These are phyloP conservation scores for Pseudorhombus dupliciocellatus DNA, from an alignment of 2,113 vertebrate species.

Conservation along the genomic window DNA sequence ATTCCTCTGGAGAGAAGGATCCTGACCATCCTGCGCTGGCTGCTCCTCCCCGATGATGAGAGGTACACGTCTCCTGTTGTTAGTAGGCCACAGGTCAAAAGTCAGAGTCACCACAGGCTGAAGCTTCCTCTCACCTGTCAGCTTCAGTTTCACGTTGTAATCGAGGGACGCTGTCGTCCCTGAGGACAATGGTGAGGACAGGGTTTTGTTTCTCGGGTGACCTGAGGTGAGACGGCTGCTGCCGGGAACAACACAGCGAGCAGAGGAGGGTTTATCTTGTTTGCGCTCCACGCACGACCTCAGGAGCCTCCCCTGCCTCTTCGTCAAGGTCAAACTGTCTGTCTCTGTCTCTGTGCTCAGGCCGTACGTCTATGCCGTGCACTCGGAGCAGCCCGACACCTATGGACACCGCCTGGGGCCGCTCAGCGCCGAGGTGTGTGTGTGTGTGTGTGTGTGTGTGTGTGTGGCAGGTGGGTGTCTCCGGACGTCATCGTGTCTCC, in stretches of 20 bases:
- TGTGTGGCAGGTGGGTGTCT: not conserved
- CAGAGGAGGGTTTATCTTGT: not conserved
- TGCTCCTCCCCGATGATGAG: slow-evolving; percentile 88
- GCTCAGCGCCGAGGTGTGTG: slow-evolving; percentile 88
- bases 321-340: not conserved
- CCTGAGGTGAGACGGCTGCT: not conserved
- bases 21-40: slow-evolving; percentile 92
- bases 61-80: slow-evolving; percentile 70
- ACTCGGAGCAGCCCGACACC: slow-evolving; percentile 95
- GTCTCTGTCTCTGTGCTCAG: slow-evolving; percentile 64
- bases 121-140: no score
- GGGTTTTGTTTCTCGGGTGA: no score
- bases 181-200: no score
- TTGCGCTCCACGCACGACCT: not conserved
- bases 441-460: not conserved
- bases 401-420: slow-evolving; percentile 94
- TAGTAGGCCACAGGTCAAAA: no score
- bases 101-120: no score
- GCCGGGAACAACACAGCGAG: not conserved
- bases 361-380: slow-evolving; percentile 94
- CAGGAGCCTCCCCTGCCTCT: not conserved
- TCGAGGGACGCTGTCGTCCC: no score
- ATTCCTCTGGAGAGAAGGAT: slow-evolving; percentile 94
- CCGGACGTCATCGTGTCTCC: not conserved
- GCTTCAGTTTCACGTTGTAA: no score